Evolutionary conservation across 35 echinoderm and acorn worm species (phyloP), one percentile per base, ranked within the genome.

Genomic region (Anneissia japonica): DNA sequence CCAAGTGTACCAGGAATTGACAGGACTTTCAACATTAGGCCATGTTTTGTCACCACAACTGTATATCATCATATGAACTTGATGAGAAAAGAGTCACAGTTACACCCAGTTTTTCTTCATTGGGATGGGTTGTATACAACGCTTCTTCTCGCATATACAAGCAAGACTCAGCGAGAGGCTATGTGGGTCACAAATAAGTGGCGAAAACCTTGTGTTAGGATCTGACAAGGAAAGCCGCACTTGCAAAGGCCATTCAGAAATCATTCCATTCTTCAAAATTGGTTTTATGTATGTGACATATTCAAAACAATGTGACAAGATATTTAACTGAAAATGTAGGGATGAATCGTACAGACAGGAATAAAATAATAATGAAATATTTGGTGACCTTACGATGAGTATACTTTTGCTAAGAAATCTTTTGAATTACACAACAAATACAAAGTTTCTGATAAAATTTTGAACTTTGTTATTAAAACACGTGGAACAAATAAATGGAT

Each of bases 91-190:
- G 38, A 21, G 17, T 36, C 34, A 3, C 84, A 75, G 35, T 34
- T 14, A 26, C 72, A 37, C 29, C 84, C 84, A 35, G 31, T 85
- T 21, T 85, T 73, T 85, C 64, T 85, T 73, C 83, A 85, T 74
- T 85, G 83, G 83, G 83, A 85, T 85, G 81, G 81, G 4, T 31
- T 46, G n/a, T 86, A 86, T 79, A 37, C 75, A 17, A 87, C 33
- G 75, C 79, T 87, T 79, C 40, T 79, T 79, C 34, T 77, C 85
- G 17, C 85, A 87, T 46, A 30, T 87, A 79, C 85, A 87, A 34
- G 31, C 74, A 32, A 2, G 39, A 72, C 39, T 79, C 10, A 73
- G 30, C 23, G 75, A 75, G 2, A 43, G 75, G 31, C 39, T 87
- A 46, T 34, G 23, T 79, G 74, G 23, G n/a, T 33, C 74, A 45